Base-by-base conservation (phyloP, 2,113 vertebrate species). In the Aspidoscelis tigris region DNA sequence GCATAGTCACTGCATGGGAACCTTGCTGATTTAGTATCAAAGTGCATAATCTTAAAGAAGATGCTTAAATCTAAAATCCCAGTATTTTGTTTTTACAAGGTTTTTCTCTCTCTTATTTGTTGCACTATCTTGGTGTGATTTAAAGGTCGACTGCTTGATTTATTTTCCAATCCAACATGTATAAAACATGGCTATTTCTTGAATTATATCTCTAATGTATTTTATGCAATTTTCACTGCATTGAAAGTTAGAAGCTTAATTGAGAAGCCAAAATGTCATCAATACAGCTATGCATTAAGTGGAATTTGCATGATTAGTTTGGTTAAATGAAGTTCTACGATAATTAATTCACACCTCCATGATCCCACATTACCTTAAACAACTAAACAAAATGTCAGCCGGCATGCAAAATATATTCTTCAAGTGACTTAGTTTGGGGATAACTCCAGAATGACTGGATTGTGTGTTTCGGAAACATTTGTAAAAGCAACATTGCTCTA, bases 351-450 rank as follows among this genome's bases (percentile, higher is more conserved):
- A 41, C 8, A 1, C 50, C 24, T 11, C 41, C 44, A 73, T 87
- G 81, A 55, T 91, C 86, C 80, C 78, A 87, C 53, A 5, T 82
- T 77, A 39, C 74, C 88, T 91, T 86, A 73, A 87, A 87, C 88
- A 80, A 1, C 24, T 5, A 50, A 50, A 41, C 72, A n/a, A 24
- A 55, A 7, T 84, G 72, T 26, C 55, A 71, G 85, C 85, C 78
- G 64, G 61, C 83, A 68, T 58, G 3, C 21, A 50, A 76, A 65
- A 83, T 26, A 76, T 18, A 70, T 53, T 66, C 14, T 53, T 68
- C n/a, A 68, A 76, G 53, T 7, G 12, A 22, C 24, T 84, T 39
- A 74, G 3, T 22, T 7, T 66, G 66, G 14, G 26, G n/a, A 39
- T 70, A 7, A 53, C 47, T 74, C 76, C 21, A 18, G 74, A 69